Evolutionary conservation across 2,888 invertebrate genomes (phyloP).

Genomic region (Microdon myrmicae): DNA sequence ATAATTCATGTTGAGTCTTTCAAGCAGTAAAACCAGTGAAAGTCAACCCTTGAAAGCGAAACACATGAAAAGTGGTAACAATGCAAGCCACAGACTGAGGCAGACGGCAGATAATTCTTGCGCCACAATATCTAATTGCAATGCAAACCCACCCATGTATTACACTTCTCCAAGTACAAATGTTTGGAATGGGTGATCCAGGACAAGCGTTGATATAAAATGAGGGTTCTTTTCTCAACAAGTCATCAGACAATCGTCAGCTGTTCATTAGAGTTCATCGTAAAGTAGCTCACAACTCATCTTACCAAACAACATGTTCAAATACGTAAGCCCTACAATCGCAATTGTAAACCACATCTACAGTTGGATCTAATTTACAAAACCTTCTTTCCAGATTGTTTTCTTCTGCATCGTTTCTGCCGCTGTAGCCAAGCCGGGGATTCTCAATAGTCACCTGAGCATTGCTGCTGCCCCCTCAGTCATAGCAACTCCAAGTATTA

Average conservation of each 20-base stretch:
- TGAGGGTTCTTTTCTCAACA: not conserved
- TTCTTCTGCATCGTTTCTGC: conserved; percentile 35
- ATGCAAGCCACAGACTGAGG: no score
- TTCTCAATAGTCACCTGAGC: conserved; percentile 16
- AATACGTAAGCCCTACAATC: conserved; percentile 21
- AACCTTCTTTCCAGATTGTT: conserved; percentile 12
- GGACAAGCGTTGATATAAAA: conserved; percentile 20
- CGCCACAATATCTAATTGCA: no score
- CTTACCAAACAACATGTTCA: conserved; percentile 12
- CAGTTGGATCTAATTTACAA: not conserved
- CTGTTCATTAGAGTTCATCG: not conserved
- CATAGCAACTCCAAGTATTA: conserved; percentile 12
- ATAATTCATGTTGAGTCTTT: no score
- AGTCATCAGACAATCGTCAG: conserved; percentile 9
- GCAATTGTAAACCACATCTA: no score
- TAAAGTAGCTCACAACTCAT: no score
- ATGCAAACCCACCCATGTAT: no score
- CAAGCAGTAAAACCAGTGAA: no score
- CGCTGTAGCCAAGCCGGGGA: conserved; percentile 35
- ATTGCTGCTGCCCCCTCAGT: conserved; percentile 18
- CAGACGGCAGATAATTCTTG: no score
- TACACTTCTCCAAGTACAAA: no score
- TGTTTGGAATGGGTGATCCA: no score
- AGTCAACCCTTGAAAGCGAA: no score
- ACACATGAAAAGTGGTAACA: no score